These are phyloP conservation scores for Chanos chanos DNA, from an alignment of 2,797 vertebrate genomes.

Conservation along the genomic window DNA sequence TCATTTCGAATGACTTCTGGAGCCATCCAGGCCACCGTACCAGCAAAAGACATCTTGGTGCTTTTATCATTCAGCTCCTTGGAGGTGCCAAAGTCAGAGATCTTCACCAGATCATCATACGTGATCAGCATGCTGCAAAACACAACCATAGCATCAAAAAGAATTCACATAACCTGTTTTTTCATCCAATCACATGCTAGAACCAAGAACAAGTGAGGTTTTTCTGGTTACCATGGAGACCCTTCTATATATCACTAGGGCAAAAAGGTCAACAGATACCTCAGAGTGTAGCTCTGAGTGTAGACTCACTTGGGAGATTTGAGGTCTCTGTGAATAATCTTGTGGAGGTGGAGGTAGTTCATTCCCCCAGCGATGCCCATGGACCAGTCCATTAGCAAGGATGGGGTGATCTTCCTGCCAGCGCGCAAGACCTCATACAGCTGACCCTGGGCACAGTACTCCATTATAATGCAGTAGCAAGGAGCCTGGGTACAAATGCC, in stretches of 20 bases:
- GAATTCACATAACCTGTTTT: slow-evolving; percentile 44
- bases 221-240: too few species aligned
- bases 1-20: slow-evolving; percentile 96
- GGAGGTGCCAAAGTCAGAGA: slow-evolving; percentile 96
- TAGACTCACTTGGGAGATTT: slow-evolving; percentile 94
- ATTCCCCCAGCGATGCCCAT: slow-evolving; percentile 97
- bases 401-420: slow-evolving; percentile 89
- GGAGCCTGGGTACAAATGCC: slow-evolving; percentile 97
- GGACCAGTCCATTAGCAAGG: slow-evolving; percentile 94
- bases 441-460: slow-evolving; percentile 97
- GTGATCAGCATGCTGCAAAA: slow-evolving; percentile 90
- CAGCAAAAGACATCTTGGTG: slow-evolving; percentile 98
- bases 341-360: slow-evolving; percentile 98
- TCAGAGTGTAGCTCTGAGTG: neutral
- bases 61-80: slow-evolving; percentile 96
- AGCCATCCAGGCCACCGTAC: slow-evolving; percentile 98
- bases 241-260: too few species aligned
- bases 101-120: slow-evolving; percentile 95
- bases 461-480: slow-evolving; percentile 98
- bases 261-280: too few species aligned
- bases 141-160: neutral
- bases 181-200: too few species aligned
- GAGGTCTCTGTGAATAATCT: slow-evolving; percentile 97
- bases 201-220: too few species aligned
- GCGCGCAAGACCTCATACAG: slow-evolving; percentile 94